These are phyloP conservation scores for Salminus brasiliensis DNA, from an alignment of 2,113 vertebrate species.

Conservation along the genomic window DNA sequence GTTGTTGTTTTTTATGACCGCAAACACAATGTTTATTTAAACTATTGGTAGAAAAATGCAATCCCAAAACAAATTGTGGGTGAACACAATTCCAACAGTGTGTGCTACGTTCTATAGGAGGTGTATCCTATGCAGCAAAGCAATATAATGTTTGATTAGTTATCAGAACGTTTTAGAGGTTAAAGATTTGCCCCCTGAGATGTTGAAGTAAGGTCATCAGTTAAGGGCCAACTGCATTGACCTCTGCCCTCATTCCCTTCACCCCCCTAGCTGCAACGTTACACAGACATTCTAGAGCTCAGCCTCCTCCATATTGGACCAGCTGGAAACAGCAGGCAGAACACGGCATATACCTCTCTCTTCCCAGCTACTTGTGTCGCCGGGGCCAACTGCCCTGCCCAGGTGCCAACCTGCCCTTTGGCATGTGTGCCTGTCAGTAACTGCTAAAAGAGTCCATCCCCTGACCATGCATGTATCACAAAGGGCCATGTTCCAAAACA, in stretches of 20 bases:
- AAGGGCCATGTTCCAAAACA: slow-evolving; percentile 22
- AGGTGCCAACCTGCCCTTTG: slow-evolving; percentile 39
- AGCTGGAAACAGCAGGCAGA: slow-evolving; percentile 66
- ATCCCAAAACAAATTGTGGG: no score
- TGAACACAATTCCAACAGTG: no score
- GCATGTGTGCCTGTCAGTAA: background rate
- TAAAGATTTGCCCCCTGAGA: no score
- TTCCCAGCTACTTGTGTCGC: slow-evolving; percentile 65
- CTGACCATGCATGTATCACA: slow-evolving; percentile 25
- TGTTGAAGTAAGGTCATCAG: background rate
- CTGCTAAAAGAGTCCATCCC: background rate
- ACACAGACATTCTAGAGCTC: slow-evolving; percentile 60
- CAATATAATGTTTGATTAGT: no score
- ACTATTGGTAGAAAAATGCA: no score
- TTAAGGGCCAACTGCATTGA: slow-evolving; percentile 23
- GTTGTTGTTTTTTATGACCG: no score
- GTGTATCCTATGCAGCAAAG: no score
- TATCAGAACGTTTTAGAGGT: no score
- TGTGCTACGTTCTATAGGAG: no score
- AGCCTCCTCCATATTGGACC: slow-evolving; percentile 64
- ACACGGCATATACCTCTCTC: slow-evolving; percentile 64
- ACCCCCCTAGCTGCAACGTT: slow-evolving; percentile 67
- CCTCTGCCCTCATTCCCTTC: slow-evolving; percentile 65
- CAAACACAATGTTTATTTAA: no score
- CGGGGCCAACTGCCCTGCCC: slow-evolving; percentile 56